phyloP scores from a whole-genome alignment of 1,140 invertebrate genomes.

The Popillia japonica region DNA sequence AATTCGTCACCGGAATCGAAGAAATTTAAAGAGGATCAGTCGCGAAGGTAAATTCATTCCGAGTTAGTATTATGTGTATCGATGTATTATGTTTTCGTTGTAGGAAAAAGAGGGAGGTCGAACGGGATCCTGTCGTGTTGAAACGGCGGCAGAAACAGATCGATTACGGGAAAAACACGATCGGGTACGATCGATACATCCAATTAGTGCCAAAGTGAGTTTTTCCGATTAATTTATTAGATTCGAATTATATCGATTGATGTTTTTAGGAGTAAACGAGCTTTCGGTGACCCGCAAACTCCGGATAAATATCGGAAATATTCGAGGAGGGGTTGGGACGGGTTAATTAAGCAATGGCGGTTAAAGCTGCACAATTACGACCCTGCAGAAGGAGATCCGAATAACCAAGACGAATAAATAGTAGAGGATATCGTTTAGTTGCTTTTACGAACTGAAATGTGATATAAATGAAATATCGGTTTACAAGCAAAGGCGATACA shows the following conservation, averaged over 20 bases:
- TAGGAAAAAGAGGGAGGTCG: conserved; percentile 61
- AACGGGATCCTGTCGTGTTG: conserved; percentile 77
- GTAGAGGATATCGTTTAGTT: not conserved
- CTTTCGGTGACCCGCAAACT: conserved; percentile 80
- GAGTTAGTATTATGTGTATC: not conserved
- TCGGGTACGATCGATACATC: conserved; percentile 84
- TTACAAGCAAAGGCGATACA: not conserved
- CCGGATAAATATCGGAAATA: conserved; percentile 88
- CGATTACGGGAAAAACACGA: conserved; percentile 94
- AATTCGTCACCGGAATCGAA: conserved; percentile 12
- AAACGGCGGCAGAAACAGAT: conserved; percentile 89
- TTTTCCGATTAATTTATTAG: conserved; percentile 18
- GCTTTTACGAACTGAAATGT: not conserved
- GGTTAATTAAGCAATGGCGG: conserved; percentile 85
- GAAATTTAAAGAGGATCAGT: conserved; percentile 30
- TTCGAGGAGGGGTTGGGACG: conserved; percentile 90
- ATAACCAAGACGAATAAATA: not conserved
- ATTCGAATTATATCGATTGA: not conserved
- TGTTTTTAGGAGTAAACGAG: conserved; percentile 68
- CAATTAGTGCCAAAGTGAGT: conserved; percentile 77
- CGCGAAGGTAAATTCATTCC: not conserved
- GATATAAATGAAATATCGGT: not conserved
- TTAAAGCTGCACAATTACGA: conserved; percentile 86
- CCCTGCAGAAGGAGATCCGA: conserved; percentile 44
- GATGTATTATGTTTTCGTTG: not conserved